Percentiles rank a stretch among this genome's conserved stretches.
phyloP scores from a whole-genome alignment of 1,140 invertebrate species.

The Cyrtorhinus lividipennis region DNA sequence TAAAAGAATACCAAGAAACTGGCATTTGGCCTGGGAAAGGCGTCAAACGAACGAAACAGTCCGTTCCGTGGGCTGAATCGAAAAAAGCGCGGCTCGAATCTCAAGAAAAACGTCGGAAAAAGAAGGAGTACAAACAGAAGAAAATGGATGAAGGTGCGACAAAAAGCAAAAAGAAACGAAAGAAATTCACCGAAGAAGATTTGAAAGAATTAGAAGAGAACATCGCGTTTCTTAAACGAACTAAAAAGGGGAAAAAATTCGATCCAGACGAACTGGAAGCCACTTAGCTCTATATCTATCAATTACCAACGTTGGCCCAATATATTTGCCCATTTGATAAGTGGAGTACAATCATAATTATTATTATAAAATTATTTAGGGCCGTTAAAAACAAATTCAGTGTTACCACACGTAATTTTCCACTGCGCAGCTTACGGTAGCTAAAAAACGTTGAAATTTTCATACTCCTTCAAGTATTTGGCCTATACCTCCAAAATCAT shows the following conservation, averaged over 20 bases:
- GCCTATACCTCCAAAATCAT: too few species aligned
- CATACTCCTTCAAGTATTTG: too few species aligned
- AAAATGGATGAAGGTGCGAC: slow-evolving; percentile 31
- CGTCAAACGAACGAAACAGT: slow-evolving; percentile 42
- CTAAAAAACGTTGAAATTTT: too few species aligned
- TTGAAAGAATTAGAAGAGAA: slow-evolving; percentile 71
- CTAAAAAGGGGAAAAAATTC: slow-evolving; percentile 62
- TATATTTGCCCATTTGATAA: too few species aligned
- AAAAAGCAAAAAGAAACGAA: slow-evolving; percentile 31
- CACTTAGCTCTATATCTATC: too few species aligned
- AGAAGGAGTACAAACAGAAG: slow-evolving; percentile 40
- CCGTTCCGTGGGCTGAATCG: slow-evolving; percentile 63
- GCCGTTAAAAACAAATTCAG: too few species aligned
- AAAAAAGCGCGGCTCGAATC: slow-evolving; percentile 58
- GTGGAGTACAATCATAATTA: too few species aligned
- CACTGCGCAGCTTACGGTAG: too few species aligned
- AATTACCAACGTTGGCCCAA: too few species aligned
- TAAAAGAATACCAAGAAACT: slow-evolving; percentile 53
- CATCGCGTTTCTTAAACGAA: slow-evolving; percentile 68
- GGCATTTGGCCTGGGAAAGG: slow-evolving; percentile 59
- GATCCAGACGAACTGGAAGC: slow-evolving; percentile 14
- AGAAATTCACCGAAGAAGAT: slow-evolving; percentile 52
- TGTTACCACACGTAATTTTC: too few species aligned
- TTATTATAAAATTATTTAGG: too few species aligned
- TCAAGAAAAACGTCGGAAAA: slow-evolving; percentile 41